These are phyloP conservation scores for Gallinago stenura DNA, from an alignment of 2,797 vertebrate genomes.

Conservation along the genomic window DNA sequence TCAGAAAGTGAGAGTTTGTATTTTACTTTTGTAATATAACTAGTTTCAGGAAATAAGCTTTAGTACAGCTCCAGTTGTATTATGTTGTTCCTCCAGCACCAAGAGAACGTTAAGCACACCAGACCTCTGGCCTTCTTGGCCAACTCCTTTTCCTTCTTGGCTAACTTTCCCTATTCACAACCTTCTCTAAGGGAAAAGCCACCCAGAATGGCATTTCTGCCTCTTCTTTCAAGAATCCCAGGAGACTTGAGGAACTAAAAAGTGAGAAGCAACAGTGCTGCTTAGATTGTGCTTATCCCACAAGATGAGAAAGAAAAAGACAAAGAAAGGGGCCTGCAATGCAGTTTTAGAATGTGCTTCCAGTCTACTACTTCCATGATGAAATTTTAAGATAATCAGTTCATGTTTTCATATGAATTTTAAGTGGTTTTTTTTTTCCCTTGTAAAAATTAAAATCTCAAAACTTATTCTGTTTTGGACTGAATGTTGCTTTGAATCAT, in stretches of 20 bases:
- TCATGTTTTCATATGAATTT: background rate
- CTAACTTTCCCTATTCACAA: slow-evolving; percentile 41
- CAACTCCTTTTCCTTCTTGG: slow-evolving; percentile 45
- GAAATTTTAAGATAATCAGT: background rate
- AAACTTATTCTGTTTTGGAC: background rate
- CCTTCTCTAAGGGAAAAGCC: slow-evolving; percentile 19
- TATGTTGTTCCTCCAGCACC: background rate
- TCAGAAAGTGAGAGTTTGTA: background rate
- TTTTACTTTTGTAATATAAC: background rate
- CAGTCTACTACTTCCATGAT: background rate
- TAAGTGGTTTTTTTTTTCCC: background rate
- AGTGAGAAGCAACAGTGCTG: background rate
- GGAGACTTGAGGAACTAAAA: slow-evolving; percentile 27
- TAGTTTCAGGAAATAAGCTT: background rate
- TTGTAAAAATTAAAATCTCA: background rate
- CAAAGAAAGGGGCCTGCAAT: background rate
- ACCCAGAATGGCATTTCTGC: slow-evolving; percentile 56
- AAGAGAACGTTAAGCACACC: background rate
- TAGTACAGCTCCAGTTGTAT: background rate
- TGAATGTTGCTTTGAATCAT: background rate
- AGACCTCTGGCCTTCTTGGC: slow-evolving; percentile 9
- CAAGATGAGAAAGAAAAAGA: background rate
- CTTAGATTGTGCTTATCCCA: background rate
- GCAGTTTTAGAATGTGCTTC: background rate
- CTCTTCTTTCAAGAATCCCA: slow-evolving; percentile 42